Conservation (phyloP, 2,888 invertebrate species). For the Dolichopus griseipennis region DNA sequence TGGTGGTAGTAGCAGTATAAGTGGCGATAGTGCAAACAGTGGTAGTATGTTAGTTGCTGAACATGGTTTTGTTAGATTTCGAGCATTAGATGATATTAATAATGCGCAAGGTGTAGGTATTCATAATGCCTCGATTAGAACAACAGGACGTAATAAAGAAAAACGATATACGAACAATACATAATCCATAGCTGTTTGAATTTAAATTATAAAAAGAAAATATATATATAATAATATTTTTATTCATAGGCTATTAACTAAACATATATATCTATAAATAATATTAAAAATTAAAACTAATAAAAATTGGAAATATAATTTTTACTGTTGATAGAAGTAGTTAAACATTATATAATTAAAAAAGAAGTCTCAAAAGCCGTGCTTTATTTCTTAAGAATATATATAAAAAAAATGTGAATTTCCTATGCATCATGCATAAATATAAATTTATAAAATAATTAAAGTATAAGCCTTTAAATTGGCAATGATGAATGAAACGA, state of each 20-base stretch:
- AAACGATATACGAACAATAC: constrained; percentile 27
- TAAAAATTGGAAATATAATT: no score
- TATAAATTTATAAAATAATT: no score
- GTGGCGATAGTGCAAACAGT: constrained; percentile 48
- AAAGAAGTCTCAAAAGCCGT: no score
- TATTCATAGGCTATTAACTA: background rate
- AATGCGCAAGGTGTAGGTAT: constrained; percentile 30
- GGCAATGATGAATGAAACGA: no score
- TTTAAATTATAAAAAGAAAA: background rate
- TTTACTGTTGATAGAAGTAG: no score
- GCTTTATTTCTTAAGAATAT: no score
- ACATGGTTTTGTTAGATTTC: constrained; percentile 79
- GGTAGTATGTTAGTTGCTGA: constrained; percentile 80
- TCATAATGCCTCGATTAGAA: constrained; percentile 29
- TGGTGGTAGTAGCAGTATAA: constrained; percentile 41
- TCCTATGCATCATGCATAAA: no score
- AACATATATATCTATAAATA: no score
- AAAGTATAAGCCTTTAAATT: no score
- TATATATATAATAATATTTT: background rate
- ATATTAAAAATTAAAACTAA: no score
- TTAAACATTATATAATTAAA: no score
- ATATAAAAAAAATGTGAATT: no score
- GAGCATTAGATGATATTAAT: constrained; percentile 53
- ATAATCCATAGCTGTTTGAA: constrained; percentile 23
- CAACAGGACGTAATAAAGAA: constrained; percentile 23